Conservation (phyloP, 2,888 invertebrate species). For the Lottia gigantea region DNA sequence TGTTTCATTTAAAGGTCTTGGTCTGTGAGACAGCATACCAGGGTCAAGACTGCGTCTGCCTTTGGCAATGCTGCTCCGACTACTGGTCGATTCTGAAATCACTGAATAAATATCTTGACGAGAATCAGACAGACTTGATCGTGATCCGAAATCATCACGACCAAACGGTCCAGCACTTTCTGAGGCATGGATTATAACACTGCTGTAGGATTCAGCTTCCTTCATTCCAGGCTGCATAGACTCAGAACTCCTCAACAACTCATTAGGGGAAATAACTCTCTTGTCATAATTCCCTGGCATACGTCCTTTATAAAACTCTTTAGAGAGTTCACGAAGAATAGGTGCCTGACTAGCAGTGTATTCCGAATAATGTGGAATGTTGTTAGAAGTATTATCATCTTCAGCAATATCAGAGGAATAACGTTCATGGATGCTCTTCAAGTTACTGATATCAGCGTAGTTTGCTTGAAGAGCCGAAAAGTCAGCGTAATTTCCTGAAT, state of each 20-base stretch:
- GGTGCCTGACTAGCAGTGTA: conserved; percentile 47
- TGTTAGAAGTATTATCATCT: background rate
- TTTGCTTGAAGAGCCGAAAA: background rate
- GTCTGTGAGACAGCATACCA: conserved; percentile 29
- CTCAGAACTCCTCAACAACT: background rate
- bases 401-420: conserved; percentile 32
- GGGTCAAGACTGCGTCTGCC: conserved; percentile 49
- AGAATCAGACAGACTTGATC: conserved; percentile 41
- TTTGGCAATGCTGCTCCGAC: conserved; percentile 20
- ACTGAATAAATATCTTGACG: conserved; percentile 35
- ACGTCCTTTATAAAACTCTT: conserved; percentile 55
- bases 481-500: background rate
- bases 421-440: conserved; percentile 34
- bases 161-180: conserved; percentile 50
- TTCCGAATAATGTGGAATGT: conserved; percentile 16
- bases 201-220: conserved; percentile 57
- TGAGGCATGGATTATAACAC: conserved; percentile 56
- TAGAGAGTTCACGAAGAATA: conserved; percentile 58
- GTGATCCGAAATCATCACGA: conserved; percentile 49
- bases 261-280: background rate
- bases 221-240: conserved; percentile 43
- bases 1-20: background rate
- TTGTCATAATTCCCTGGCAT: conserved; percentile 29
- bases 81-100: conserved; percentile 24
- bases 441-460: conserved; percentile 7